phyloP scores from a whole-genome alignment of 2,113 vertebrate genomes.

The Heterotis niloticus region DNA sequence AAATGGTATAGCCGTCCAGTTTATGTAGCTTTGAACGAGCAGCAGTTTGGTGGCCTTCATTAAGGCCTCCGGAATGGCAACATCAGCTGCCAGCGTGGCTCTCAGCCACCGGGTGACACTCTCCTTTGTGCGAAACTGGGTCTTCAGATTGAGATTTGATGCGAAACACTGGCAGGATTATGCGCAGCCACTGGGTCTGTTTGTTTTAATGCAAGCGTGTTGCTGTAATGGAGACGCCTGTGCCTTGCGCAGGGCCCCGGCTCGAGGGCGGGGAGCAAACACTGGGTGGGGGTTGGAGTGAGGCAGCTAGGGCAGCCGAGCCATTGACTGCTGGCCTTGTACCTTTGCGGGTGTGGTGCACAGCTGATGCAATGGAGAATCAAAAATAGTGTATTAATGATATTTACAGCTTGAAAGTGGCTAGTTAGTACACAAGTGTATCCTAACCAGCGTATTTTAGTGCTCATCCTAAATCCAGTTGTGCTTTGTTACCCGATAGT shows the following conservation, averaged over 20 bases:
- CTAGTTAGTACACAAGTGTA: no score
- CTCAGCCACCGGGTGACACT: background rate
- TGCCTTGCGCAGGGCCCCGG: conserved; percentile 11
- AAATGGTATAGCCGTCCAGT: background rate
- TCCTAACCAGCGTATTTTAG: no score
- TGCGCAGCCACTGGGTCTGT: conserved; percentile 1
- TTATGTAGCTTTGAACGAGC: background rate
- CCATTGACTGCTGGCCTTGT: background rate
- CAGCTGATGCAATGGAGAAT: background rate
- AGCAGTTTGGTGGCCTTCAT: background rate
- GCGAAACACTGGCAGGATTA: conserved; percentile 24
- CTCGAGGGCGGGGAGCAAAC: no score
- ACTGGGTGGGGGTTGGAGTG: no score
- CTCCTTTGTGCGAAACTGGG: background rate
- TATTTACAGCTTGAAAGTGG: no score
- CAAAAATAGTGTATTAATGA: no score
- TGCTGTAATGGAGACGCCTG: conserved; percentile 22
- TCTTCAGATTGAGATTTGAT: conserved; percentile 5
- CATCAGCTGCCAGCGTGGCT: background rate
- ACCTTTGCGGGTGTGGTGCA: conserved; percentile 32
- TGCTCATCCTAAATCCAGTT: no score
- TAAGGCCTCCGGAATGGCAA: background rate
- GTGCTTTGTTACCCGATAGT: no score
- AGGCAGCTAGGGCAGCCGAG: no score
- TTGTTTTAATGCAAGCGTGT: conserved; percentile 20